Evolutionary conservation across 2,797 vertebrate species (phyloP).

Genomic region (Kryptopterus vitreolus): DNA sequence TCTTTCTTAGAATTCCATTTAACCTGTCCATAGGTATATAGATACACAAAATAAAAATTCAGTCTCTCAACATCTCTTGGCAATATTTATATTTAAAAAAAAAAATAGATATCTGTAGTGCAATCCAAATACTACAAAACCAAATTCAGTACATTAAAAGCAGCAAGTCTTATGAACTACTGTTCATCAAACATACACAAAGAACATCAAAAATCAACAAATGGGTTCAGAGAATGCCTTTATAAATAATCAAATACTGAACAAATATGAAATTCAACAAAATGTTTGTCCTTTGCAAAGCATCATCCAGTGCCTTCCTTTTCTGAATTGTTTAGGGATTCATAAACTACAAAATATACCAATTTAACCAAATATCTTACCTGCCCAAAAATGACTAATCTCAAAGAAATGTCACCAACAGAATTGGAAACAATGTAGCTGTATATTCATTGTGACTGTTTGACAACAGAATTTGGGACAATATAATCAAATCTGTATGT

Average conservation of each 20-base stretch:
- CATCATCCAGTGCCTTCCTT: not conserved
- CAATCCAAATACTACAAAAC: not conserved
- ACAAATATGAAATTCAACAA: not conserved
- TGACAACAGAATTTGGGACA: not conserved
- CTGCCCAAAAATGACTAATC: not conserved
- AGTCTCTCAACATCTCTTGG: not conserved
- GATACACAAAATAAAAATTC: constrained; percentile 18
- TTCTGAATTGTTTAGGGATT: not conserved
- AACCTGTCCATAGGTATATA: constrained; percentile 2
- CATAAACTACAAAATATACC: not conserved
- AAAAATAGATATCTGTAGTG: constrained; percentile 1
- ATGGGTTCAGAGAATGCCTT: not conserved
- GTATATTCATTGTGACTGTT: not conserved
- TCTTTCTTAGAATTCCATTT: constrained; percentile 22
- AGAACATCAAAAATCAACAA: not conserved
- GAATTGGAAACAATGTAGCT: not conserved
- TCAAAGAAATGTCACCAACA: not conserved
- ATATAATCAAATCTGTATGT: not conserved
- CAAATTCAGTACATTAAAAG: not conserved
- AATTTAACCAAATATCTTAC: not conserved
- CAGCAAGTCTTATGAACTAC: constrained; percentile 8
- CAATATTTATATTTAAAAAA: not conserved
- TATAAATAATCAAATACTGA: not conserved
- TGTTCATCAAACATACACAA: not conserved
- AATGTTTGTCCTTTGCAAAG: not conserved